Evolutionary conservation across 2,113 vertebrate genomes (phyloP).

Genomic region (Telmatochromis bifrenatus): DNA sequence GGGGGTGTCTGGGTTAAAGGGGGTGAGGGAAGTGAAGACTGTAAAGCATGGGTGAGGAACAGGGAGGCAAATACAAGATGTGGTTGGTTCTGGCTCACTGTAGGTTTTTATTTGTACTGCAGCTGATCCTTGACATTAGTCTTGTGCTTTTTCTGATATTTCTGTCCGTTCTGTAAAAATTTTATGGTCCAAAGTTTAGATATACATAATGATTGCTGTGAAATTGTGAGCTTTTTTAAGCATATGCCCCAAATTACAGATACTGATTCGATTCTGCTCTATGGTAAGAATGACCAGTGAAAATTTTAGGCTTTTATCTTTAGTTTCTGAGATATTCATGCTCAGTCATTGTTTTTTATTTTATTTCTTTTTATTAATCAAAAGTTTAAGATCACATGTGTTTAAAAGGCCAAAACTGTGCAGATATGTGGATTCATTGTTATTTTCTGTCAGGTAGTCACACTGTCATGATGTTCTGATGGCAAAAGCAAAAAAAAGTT

Average conservation of each 20-base stretch:
- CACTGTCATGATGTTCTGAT: neutral
- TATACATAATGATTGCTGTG: neutral
- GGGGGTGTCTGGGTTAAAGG: constrained; percentile 56
- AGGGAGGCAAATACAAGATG: neutral
- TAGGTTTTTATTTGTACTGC: neutral
- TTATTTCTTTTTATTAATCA: neutral
- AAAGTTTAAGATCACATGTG: neutral
- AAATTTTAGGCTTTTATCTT: neutral
- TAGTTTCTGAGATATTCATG: neutral
- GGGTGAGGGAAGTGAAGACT: neutral
- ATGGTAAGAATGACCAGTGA: neutral
- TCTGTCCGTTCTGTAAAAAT: neutral
- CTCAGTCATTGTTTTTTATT: neutral
- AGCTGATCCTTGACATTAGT: neutral
- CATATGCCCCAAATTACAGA: neutral
- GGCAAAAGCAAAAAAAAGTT: neutral
- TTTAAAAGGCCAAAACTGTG: neutral
- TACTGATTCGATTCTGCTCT: neutral
- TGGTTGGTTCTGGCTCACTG: neutral
- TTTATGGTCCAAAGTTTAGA: neutral
- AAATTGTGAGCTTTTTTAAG: neutral
- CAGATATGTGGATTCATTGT: neutral
- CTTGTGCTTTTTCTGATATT: neutral
- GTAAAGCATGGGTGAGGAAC: neutral
- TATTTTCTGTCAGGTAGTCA: neutral